phyloP scores from a whole-genome alignment of 2,113 vertebrate genomes.

The Callocephalon fimbriatum region DNA sequence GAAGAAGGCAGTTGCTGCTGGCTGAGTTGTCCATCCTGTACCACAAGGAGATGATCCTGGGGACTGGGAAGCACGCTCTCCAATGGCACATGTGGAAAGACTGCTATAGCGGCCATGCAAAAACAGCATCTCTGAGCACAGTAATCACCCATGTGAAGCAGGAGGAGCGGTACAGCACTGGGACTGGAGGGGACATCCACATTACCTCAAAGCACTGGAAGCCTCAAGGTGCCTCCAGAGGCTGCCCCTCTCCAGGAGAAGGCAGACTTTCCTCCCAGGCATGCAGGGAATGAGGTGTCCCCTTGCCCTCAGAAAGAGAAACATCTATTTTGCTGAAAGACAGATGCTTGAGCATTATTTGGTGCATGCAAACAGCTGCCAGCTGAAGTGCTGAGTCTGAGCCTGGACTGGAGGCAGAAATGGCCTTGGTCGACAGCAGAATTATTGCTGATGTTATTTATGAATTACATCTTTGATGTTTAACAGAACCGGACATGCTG shows the following conservation, averaged over 20 bases:
- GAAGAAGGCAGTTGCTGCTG: background rate
- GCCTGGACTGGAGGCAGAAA: background rate
- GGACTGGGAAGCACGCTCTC: background rate
- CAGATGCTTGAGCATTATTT: accelerated
- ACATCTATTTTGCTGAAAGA: background rate
- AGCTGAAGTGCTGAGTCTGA: background rate
- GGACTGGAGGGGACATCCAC: background rate
- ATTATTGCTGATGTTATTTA: background rate
- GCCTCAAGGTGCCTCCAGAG: background rate
- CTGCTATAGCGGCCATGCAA: accelerated
- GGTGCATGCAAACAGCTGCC: background rate
- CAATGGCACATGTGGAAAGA: background rate
- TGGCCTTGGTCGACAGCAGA: background rate
- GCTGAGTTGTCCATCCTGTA: background rate
- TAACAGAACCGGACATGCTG: background rate
- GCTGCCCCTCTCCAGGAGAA: background rate
- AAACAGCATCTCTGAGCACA: background rate
- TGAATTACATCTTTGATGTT: background rate
- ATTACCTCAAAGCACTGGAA: background rate
- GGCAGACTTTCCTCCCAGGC: background rate
- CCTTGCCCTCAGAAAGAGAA: background rate
- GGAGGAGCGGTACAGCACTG: background rate
- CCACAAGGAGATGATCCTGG: background rate
- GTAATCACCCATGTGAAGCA: background rate
- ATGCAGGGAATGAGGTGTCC: accelerated